Evolutionary conservation across 2,113 vertebrate species (phyloP).

Genomic region (Gulo gulo): DNA sequence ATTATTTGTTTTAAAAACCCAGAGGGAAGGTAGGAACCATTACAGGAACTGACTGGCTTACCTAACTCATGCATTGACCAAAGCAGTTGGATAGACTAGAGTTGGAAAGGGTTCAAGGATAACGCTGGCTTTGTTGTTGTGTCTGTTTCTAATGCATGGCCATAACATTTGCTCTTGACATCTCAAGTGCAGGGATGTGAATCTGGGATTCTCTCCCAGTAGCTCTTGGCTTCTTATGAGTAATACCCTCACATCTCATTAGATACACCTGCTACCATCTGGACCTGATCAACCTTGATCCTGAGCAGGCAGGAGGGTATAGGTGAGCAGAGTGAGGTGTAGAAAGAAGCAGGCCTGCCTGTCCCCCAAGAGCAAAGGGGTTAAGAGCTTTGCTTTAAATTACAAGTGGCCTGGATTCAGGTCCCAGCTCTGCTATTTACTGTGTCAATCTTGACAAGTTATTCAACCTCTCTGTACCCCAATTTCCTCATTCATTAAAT

Average conservation of each 20-base stretch:
- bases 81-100: not conserved
- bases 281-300: not conserved
- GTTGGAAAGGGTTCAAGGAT: not conserved
- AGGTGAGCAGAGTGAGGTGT: not conserved
- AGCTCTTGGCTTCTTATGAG: not conserved
- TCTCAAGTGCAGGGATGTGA: not conserved
- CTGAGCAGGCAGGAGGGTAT: not conserved
- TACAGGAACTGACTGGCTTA: not conserved
- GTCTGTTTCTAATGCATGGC: not conserved
- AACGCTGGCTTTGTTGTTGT: not conserved
- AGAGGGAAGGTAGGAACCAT: not conserved
- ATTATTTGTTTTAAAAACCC: not conserved
- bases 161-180: not conserved
- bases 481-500: not conserved
- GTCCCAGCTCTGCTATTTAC: not conserved
- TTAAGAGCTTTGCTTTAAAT: not conserved
- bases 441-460: not conserved
- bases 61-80: not conserved
- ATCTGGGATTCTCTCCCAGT: constrained; percentile 58
- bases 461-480: not conserved
- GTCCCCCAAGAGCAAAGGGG: not conserved
- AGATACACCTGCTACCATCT: constrained; percentile 30
- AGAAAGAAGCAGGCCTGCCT: not conserved
- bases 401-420: not conserved
- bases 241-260: constrained; percentile 49